Conservation (phyloP, 30 jellyfish, hydroid and myxozoan genomes). For the Hydractinia echinata region DNA sequence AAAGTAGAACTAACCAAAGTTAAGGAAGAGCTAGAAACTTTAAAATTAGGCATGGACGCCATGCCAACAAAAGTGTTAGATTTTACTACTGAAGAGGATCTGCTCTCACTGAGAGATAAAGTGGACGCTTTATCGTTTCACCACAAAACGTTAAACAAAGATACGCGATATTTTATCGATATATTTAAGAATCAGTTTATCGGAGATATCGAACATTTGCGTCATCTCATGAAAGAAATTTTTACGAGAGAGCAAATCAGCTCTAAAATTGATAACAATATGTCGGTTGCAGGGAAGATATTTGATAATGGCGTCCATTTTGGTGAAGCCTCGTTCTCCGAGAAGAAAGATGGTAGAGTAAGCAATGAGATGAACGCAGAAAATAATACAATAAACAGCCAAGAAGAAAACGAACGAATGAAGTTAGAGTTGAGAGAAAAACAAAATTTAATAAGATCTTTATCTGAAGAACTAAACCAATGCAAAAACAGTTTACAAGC, state of each 20-base stretch:
- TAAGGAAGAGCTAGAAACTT: neutral
- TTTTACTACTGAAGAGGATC: neutral
- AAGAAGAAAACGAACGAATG: neutral
- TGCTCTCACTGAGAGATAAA: neutral
- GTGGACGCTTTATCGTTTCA: neutral
- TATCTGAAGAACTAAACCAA: neutral
- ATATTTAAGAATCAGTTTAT: neutral
- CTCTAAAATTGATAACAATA: no score
- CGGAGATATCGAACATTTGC: neutral
- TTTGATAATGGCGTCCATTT: neutral
- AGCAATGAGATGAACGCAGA: neutral
- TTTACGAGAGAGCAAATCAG: neutral
- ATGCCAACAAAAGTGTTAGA: neutral
- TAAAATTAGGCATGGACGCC: neutral
- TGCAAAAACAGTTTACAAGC: neutral
- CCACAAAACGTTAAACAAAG: neutral
- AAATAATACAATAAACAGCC: neutral
- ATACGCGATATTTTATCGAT: neutral
- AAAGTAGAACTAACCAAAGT: neutral
- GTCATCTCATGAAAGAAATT: neutral
- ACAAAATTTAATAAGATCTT: constrained; percentile 9
- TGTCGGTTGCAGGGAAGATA: no score
- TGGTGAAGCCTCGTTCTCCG: neutral
- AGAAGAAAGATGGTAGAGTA: neutral
- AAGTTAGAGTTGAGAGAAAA: neutral